These are phyloP conservation scores for Gonioctena quinquepunctata DNA, from an alignment of 1,140 invertebrate species.

Conservation along the genomic window DNA sequence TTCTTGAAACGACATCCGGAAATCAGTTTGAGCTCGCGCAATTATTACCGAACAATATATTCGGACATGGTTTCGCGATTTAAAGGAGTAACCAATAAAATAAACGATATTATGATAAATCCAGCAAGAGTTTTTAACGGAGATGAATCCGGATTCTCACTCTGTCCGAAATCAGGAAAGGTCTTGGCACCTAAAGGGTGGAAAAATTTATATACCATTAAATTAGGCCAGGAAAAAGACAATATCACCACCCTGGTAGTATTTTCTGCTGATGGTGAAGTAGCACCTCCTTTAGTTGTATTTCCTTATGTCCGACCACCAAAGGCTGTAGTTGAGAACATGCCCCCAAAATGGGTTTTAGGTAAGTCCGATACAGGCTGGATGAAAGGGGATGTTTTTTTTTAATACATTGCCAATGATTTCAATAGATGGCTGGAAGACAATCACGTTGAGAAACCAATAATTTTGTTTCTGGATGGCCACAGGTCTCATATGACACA, in stretches of 20 bases:
- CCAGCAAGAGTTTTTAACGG: conserved; percentile 11
- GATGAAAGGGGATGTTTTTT: not conserved
- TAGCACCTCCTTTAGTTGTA: not conserved
- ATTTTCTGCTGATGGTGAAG: not conserved
- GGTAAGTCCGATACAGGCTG: conserved; percentile 17
- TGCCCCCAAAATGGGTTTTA: not conserved
- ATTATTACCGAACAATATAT: conserved; percentile 25
- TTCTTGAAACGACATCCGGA: conserved; percentile 25
- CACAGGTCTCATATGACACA: conserved; percentile 50
- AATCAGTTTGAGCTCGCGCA: conserved; percentile 7
- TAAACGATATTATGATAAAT: conserved; percentile 7
- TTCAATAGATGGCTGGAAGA: not conserved
- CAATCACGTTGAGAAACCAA: not conserved
- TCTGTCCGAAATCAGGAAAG: conserved; percentile 41
- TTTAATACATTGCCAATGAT: not conserved
- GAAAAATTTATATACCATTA: not conserved
- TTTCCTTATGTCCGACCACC: not conserved
- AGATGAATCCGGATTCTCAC: conserved; percentile 41
- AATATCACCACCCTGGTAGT: not conserved
- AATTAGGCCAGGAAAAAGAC: not conserved
- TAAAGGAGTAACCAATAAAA: conserved; percentile 16
- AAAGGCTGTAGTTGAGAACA: not conserved
- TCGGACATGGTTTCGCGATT: conserved; percentile 23
- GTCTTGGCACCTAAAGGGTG: not conserved
- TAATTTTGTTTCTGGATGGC: conserved; percentile 53